phyloP scores from a whole-genome alignment of 2,113 vertebrate genomes.

The Conger conger region DNA sequence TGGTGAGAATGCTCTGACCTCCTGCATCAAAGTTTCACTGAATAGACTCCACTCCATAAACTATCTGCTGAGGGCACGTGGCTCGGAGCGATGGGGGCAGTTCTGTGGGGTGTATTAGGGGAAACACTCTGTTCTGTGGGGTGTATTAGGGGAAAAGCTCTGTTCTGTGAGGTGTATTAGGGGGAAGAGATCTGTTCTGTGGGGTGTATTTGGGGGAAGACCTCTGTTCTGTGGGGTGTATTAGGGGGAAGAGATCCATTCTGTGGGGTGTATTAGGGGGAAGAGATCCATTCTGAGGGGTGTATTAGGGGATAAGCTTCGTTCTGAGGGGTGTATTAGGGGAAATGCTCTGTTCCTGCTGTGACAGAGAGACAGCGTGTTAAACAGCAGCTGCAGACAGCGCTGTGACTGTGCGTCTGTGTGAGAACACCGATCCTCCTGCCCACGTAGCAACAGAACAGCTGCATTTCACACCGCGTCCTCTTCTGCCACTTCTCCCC shows the following conservation, averaged over 20 bases:
- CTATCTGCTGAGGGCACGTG: neutral
- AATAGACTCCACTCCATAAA: slow-evolving; percentile 7
- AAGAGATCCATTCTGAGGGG: neutral
- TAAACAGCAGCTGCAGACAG: neutral
- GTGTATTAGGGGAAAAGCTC: neutral
- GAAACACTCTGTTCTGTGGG: neutral
- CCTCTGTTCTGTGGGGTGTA: neutral
- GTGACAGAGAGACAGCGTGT: neutral
- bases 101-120: neutral
- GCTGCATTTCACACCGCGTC: neutral
- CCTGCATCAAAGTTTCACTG: neutral
- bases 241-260: neutral
- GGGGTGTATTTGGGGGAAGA: neutral
- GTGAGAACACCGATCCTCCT: neutral
- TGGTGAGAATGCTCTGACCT: neutral
- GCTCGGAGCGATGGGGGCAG: neutral
- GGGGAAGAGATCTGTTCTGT: neutral
- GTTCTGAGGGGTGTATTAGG: neutral
- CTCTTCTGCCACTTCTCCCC: neutral
- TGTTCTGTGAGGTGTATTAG: neutral
- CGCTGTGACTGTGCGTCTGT: neutral
- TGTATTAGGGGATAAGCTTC: neutral
- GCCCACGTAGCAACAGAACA: neutral
- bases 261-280: too few species aligned
- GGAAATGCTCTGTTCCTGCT: neutral